phyloP scores from a whole-genome alignment of 1,140 invertebrate species.

The Aphelenchoides fujianensis region DNA sequence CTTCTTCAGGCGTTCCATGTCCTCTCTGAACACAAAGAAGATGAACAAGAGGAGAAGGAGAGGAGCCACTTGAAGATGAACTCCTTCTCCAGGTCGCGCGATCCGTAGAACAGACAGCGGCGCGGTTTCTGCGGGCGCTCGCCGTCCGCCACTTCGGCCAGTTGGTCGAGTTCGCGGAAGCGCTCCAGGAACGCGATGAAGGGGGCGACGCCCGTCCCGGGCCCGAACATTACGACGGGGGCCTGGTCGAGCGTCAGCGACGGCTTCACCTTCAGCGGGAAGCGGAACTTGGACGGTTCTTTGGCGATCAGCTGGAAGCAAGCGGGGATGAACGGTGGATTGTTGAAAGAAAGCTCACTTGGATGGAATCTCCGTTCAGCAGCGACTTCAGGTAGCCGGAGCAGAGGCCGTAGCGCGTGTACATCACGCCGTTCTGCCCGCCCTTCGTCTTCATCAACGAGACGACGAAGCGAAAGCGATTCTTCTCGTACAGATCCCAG shows the following conservation, averaged over 20 bases:
- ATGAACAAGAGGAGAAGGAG: neutral
- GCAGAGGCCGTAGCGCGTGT: conserved; percentile 40
- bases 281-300: conserved; percentile 54
- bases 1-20: conserved; percentile 57
- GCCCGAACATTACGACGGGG: conserved; percentile 78
- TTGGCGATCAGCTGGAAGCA: conserved; percentile 43
- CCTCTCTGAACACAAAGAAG: conserved; percentile 56
- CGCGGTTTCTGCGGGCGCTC: neutral
- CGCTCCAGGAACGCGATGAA: conserved; percentile 78
- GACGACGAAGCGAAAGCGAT: conserved; percentile 50
- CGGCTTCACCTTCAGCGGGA: conserved; percentile 39
- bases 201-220: conserved; percentile 91
- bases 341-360: conserved; percentile 38
- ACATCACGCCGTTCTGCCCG: conserved; percentile 38
- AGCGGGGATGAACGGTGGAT: conserved; percentile 18
- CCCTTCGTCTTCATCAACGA: conserved; percentile 46
- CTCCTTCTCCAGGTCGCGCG: conserved; percentile 63
- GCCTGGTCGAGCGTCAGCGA: conserved; percentile 3
- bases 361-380: conserved; percentile 40
- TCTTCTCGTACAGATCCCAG: conserved; percentile 7
- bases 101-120: conserved; percentile 65
- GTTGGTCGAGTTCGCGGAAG: conserved; percentile 22
- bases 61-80: conserved; percentile 63
- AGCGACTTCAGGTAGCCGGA: conserved; percentile 42
- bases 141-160: neutral